Conservation (phyloP, 2,888 invertebrate species). For the Temnothorax ravouxi region DNA sequence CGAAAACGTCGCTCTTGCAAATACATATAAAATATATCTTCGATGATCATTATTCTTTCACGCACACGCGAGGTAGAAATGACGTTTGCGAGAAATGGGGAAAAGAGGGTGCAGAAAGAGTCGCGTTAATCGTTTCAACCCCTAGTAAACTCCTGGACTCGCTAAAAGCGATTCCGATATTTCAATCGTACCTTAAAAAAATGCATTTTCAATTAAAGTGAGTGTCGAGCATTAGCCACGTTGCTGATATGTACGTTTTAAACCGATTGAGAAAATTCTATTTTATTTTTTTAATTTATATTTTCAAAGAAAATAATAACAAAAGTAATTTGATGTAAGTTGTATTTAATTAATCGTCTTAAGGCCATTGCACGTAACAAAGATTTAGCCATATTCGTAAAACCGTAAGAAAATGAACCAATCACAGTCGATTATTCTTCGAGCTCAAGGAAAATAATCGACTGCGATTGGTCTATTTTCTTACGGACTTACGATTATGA, state of each 20-base stretch:
- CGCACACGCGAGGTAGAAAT: not conserved
- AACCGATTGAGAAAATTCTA: not conserved
- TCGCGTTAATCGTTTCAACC: not conserved
- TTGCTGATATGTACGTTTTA: not conserved
- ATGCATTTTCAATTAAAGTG: not conserved
- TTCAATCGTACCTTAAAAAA: not conserved
- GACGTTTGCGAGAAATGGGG: not conserved
- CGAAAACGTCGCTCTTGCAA: conserved; percentile 13
- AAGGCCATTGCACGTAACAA: too few species aligned
- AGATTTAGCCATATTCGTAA: too few species aligned
- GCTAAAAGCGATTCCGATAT: not conserved
- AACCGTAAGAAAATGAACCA: too few species aligned
- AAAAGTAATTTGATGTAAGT: not conserved
- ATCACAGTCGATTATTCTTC: too few species aligned
- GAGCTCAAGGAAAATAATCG: too few species aligned
- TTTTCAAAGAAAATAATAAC: not conserved
- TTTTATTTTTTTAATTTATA: not conserved
- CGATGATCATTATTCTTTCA: conserved; percentile 11
- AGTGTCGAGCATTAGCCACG: not conserved
- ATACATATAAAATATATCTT: not conserved
- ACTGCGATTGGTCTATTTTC: too few species aligned
- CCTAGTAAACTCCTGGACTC: not conserved
- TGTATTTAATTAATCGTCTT: too few species aligned
- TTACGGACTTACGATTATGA: too few species aligned
- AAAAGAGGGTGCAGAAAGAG: not conserved